A percentile compares a stretch with the other conserved stretches of the same genome.
phyloP scores from a whole-genome alignment of 2,113 vertebrate genomes.

The Bubo bubo region DNA sequence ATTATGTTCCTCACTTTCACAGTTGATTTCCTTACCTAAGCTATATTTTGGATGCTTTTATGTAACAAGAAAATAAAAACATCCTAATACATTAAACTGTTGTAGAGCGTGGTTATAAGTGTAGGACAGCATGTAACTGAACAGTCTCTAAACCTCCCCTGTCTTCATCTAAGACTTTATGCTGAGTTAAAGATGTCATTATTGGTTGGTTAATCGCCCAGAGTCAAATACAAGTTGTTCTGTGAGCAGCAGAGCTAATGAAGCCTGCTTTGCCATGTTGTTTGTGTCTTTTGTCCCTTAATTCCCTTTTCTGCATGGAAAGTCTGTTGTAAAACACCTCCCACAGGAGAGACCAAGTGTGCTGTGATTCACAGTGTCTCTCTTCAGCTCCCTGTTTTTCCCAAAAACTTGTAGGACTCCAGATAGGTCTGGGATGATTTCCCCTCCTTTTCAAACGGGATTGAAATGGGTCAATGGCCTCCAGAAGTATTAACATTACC shows the following conservation, averaged over 20 bases:
- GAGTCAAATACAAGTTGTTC: not conserved
- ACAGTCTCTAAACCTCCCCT: not conserved
- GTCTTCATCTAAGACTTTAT: not conserved
- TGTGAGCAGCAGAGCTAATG: not conserved
- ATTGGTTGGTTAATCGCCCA: not conserved
- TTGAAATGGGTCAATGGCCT: not conserved
- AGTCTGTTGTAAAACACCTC: not conserved
- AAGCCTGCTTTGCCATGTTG: not conserved
- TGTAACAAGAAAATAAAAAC: not conserved
- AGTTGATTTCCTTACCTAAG: not conserved
- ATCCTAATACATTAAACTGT: not conserved
- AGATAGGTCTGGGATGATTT: not conserved
- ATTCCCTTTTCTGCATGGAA: not conserved
- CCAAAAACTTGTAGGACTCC: not conserved
- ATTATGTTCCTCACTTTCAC: not conserved
- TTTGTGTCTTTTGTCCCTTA: not conserved
- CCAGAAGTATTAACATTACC: not conserved
- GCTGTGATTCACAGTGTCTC: not conserved
- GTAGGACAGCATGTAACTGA: not conserved
- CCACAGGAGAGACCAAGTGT: not conserved
- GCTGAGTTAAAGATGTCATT: not conserved
- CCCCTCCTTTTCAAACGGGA: not conserved
- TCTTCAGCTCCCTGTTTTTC: not conserved
- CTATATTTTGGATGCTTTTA: not conserved
- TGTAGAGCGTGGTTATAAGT: not conserved